These are phyloP conservation scores for Montipora sp. DNA, from an alignment of 64 coral and sea anemone genomes.

Conservation along the genomic window DNA sequence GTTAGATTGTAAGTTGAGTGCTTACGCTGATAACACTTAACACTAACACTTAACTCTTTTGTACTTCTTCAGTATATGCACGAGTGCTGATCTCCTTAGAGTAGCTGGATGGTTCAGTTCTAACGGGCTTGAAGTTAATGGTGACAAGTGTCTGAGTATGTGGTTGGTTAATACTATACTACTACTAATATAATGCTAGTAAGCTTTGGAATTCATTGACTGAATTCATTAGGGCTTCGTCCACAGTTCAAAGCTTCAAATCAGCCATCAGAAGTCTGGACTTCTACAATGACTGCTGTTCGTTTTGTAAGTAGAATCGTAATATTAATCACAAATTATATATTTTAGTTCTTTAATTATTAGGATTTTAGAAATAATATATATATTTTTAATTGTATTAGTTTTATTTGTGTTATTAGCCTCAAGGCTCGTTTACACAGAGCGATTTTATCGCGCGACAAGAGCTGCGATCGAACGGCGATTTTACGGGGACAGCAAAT, in stretches of 20 bases:
- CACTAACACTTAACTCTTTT: too few species aligned
- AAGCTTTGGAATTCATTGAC: neutral
- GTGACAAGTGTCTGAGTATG: constrained; percentile 29
- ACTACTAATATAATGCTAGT: neutral
- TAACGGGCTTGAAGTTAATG: constrained; percentile 29
- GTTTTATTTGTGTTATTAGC: too few species aligned
- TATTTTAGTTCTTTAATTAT: too few species aligned
- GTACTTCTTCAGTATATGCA: neutral
- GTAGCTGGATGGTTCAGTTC: constrained; percentile 14
- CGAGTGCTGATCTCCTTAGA: constrained; percentile 38
- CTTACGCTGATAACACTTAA: too few species aligned
- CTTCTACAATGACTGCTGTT: neutral
- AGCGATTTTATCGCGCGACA: too few species aligned
- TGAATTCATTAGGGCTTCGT: neutral
- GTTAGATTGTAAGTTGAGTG: too few species aligned
- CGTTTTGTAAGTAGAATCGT: neutral
- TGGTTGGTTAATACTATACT: neutral
- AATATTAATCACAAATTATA: neutral
- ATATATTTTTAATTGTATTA: too few species aligned
- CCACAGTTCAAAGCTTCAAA: neutral
- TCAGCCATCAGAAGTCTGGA: neutral
- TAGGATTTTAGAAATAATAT: too few species aligned
- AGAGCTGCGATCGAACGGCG: too few species aligned
- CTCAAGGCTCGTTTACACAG: too few species aligned
- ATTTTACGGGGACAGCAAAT: too few species aligned